Percentiles rank a stretch among this genome's conserved stretches.
These are phyloP conservation scores for Bombylius major DNA, from an alignment of 2,888 invertebrate genomes.

Conservation along the genomic window DNA sequence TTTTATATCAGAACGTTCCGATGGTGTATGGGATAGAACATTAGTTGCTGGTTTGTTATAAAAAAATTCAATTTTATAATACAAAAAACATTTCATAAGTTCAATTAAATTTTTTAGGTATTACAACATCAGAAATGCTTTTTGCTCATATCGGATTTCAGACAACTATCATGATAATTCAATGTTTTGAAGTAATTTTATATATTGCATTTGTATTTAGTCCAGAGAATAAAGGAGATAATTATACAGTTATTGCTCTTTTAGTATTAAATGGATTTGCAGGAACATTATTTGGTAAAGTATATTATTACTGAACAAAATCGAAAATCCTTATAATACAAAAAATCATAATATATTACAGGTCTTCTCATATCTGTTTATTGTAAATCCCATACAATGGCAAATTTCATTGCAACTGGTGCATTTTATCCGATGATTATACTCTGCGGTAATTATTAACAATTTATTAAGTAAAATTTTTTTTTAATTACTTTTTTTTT, in stretches of 20 bases:
- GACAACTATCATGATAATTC: slow-evolving; percentile 56
- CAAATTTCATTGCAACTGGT: slow-evolving; percentile 76
- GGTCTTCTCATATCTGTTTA: slow-evolving; percentile 74
- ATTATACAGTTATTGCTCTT: slow-evolving; percentile 44
- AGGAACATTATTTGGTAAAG: slow-evolving; percentile 65
- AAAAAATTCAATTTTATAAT: slow-evolving; percentile 2
- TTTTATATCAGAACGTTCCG: slow-evolving; percentile 65
- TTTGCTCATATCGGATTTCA: slow-evolving; percentile 69
- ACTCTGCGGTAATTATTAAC: slow-evolving; percentile 52
- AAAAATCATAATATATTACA: slow-evolving; percentile 9
- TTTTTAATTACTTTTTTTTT: neutral
- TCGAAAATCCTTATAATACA: neutral
- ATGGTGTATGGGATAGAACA: slow-evolving; percentile 79
- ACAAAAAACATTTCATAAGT: too few species aligned
- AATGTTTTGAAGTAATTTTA: slow-evolving; percentile 42
- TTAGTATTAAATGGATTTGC: slow-evolving; percentile 61
- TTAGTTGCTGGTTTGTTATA: slow-evolving; percentile 52
- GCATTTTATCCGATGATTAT: slow-evolving; percentile 83
- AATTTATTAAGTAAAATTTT: neutral
- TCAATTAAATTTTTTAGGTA: slow-evolving; percentile 35
- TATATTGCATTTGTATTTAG: slow-evolving; percentile 35
- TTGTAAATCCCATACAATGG: slow-evolving; percentile 63
- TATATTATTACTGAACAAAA: neutral
- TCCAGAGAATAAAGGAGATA: slow-evolving; percentile 34
- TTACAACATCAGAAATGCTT: slow-evolving; percentile 66